Evolutionary conservation across 2,888 invertebrate species (phyloP).

Genomic region (Andricus curvator): DNA sequence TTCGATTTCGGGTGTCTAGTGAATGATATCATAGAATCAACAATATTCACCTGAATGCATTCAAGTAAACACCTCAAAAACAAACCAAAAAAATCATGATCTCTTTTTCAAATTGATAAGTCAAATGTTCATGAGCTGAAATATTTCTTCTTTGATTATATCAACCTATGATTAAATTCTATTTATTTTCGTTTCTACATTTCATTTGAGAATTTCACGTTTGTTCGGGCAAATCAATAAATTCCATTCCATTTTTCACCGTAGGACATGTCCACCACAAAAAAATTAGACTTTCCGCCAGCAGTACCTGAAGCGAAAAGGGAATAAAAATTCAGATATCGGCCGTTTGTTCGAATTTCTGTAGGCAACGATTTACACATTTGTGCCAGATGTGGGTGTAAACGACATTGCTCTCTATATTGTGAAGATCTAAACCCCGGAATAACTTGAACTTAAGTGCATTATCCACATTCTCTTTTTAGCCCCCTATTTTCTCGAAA

Average conservation of each 20-base stretch:
- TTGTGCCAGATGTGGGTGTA: slow-evolving; percentile 19
- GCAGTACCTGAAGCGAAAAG: slow-evolving; percentile 8
- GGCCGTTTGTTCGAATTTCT: slow-evolving; percentile 10
- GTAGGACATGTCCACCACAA: neutral
- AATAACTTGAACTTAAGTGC: slow-evolving; percentile 32
- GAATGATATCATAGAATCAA: neutral
- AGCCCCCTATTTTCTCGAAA: neutral
- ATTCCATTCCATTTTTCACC: neutral
- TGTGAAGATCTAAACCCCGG: slow-evolving; percentile 32
- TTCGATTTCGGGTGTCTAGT: neutral
- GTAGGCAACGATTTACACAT: slow-evolving; percentile 33
- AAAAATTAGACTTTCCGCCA: neutral
- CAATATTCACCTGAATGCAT: neutral
- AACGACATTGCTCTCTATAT: slow-evolving; percentile 27
- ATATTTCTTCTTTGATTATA: neutral
- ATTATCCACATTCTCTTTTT: slow-evolving; percentile 19
- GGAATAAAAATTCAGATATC: slow-evolving; percentile 36
- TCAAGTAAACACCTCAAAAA: neutral
- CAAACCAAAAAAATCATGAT: neutral
- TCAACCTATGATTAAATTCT: neutral
- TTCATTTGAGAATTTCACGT: neutral
- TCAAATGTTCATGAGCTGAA: neutral
- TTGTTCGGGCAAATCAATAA: neutral
- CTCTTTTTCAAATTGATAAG: neutral
- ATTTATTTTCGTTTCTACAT: neutral